Base-by-base conservation (phyloP, 2,888 invertebrate species). In the Amphipoea lucens region DNA sequence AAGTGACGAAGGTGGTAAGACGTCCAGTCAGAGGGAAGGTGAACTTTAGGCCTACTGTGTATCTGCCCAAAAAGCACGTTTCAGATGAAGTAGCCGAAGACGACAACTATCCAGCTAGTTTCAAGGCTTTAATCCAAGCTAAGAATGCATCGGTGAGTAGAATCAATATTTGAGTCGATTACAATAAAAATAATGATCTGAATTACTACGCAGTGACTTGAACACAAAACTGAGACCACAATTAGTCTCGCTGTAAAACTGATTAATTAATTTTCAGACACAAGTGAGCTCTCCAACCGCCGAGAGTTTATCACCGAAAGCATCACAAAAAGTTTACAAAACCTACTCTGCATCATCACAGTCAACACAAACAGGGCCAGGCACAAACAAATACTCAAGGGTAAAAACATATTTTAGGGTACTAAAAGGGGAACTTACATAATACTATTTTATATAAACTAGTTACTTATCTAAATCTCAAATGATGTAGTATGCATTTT, bases 101-200 rank as follows among this genome's bases (percentile, higher is more conserved):
- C 86, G 97, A 97, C 90, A 98, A 98, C 90, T 98, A 98, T 93
- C 98, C 98, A 36, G 97, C 97, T 90, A 97, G 97, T 90, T 98
- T 97, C 91, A 98, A 98, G 91, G 97, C 97, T n/a, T 93, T 98
- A 76, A 94, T 98, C 72, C 97, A 97, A 93, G 97, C 97, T 74
- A 97, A 98, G 94, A 96, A 96, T 94, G 95, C 95, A 90, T 94
- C 96, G 92, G 97, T 97, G 92, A 94, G 97, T 81, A 42, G 45
- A 73, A 70, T 75, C 72, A 20, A 23, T 71, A 40, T 78, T 60
- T 40, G 51, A 9, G 40, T 40, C 23, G 17, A 48, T 40, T 40
- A 17, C 1, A 79, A 40, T 45, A 1, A n/a, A 36, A 66, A 48
- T 3, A 45, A 14, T 45, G 1, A 57, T 62, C 12, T 54, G 4